Percentiles rank a stretch among this genome's conserved stretches.
Conservation (phyloP, 2,797 vertebrate genomes). For the Oryzias dopingdopingensis region DNA sequence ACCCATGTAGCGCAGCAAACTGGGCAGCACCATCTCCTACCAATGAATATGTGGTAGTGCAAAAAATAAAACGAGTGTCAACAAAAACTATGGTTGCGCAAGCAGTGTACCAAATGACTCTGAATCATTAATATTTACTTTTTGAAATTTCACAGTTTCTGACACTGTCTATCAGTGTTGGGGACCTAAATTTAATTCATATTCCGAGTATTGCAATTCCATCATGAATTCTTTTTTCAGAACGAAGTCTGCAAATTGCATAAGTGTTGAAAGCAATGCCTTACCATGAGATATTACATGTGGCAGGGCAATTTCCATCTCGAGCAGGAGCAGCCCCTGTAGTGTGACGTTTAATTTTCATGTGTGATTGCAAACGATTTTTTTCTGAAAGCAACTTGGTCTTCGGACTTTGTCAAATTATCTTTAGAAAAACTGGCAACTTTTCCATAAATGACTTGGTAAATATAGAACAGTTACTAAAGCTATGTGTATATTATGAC, state of each 20-base stretch:
- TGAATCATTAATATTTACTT: constrained; percentile 18
- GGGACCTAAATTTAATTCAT: constrained; percentile 33
- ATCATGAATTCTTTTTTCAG: constrained; percentile 27
- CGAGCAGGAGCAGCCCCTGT: constrained; percentile 37
- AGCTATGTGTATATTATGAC: constrained; percentile 23
- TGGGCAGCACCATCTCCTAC: too few relatives aligned
- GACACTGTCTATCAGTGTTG: constrained; percentile 19
- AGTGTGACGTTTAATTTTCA: constrained; percentile 62
- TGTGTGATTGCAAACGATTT: constrained; percentile 52
- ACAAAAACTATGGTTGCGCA: constrained; percentile 18
- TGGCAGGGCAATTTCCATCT: constrained; percentile 71
- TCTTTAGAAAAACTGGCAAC: constrained; percentile 37
- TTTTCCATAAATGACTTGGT: constrained; percentile 46
- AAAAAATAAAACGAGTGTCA: neutral
- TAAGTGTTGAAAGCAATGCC: constrained; percentile 41
- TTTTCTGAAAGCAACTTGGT: constrained; percentile 27
- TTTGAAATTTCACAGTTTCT: constrained; percentile 24
- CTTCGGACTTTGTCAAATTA: constrained; percentile 40
- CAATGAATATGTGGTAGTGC: too few relatives aligned
- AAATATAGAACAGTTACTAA: constrained; percentile 42
- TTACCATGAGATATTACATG: constrained; percentile 63
- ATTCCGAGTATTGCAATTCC: constrained; percentile 14
- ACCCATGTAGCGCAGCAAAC: too few relatives aligned
- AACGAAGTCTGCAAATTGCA: constrained; percentile 42
- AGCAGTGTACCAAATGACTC: constrained; percentile 13